A percentile compares a stretch with the other conserved stretches of the same genome.
phyloP scores from a whole-genome alignment of 2,113 vertebrate species.

The Amia ocellicauda region DNA sequence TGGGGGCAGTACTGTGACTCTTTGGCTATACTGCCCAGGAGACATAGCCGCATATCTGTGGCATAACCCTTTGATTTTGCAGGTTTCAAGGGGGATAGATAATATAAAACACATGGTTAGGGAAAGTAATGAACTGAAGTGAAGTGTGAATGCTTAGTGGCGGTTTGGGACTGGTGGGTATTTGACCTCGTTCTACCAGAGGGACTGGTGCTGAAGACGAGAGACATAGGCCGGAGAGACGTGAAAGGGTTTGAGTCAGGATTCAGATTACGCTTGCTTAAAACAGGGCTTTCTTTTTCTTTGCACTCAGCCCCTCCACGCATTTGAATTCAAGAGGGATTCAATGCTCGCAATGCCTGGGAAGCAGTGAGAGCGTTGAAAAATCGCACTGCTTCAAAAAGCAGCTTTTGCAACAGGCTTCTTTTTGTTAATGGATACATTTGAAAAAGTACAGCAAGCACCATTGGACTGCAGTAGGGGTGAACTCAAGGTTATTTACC shows the following conservation, averaged over 20 bases:
- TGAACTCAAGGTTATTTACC: too few relatives aligned
- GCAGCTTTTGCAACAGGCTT: too few relatives aligned
- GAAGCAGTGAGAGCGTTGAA: too few relatives aligned
- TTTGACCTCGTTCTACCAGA: background rate
- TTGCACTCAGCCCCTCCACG: background rate
- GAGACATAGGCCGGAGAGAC: too few relatives aligned
- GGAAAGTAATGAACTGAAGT: constrained; percentile 17
- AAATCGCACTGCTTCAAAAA: too few relatives aligned
- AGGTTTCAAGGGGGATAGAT: background rate
- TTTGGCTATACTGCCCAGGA: too few relatives aligned
- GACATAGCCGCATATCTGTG: constrained; percentile 42
- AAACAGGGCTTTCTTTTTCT: constrained; percentile 2
- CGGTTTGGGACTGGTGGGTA: background rate
- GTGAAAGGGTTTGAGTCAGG: background rate
- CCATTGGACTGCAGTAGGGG: too few relatives aligned
- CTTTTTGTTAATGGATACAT: background rate
- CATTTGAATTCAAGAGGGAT: too few relatives aligned
- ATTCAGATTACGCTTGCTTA: constrained; percentile 1
- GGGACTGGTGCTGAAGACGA: background rate
- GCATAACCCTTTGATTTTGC: constrained; percentile 28
- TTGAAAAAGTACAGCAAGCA: background rate
- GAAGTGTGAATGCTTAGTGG: constrained; percentile 13
- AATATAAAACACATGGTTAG: constrained; percentile 3
- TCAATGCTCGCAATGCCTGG: too few relatives aligned
- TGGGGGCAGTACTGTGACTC: too few relatives aligned